Evolutionary conservation across 2,113 vertebrate species (phyloP).

Genomic region (Cyprinodon brontotheroides): DNA sequence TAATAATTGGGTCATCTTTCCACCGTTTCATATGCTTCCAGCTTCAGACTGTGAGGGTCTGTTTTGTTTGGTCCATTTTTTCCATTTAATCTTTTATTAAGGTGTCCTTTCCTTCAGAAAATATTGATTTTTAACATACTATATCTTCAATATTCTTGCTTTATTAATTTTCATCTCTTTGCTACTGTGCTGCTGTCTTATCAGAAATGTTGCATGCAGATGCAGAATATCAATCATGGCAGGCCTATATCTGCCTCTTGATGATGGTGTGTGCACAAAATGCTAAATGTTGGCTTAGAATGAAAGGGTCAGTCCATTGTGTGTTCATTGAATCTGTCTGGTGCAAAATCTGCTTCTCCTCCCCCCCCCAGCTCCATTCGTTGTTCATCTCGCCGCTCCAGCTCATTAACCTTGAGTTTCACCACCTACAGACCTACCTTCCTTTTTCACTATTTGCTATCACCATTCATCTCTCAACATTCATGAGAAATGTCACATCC

Average conservation of each 20-base stretch:
- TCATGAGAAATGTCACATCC: conserved; percentile 37
- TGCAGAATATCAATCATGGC: conserved; percentile 66
- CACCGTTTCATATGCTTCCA: conserved; percentile 62
- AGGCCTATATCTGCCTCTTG: conserved; percentile 38
- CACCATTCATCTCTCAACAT: conserved; percentile 46
- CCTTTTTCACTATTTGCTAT: conserved; percentile 45
- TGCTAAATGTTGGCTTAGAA: conserved; percentile 66
- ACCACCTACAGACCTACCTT: conserved; percentile 23
- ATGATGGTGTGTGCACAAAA: conserved; percentile 37
- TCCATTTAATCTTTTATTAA: conserved; percentile 17
- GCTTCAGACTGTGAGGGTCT: conserved; percentile 30
- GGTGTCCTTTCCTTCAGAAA: neutral
- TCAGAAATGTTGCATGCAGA: conserved; percentile 66
- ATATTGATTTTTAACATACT: neutral
- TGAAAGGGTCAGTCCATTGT: conserved; percentile 70
- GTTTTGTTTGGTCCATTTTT: conserved; percentile 40
- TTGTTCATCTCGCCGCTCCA: conserved; percentile 24
- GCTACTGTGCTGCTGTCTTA: conserved; percentile 29
- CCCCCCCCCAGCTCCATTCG: conserved; percentile 19
- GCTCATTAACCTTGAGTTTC: conserved; percentile 61
- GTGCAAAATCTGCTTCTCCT: conserved; percentile 40
- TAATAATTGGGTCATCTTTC: conserved; percentile 72
- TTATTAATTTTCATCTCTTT: conserved; percentile 6
- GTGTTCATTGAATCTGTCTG: conserved; percentile 54
- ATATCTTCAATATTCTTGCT: neutral